phyloP scores from a whole-genome alignment of 1,140 invertebrate species.

The Ceratina australensis region DNA sequence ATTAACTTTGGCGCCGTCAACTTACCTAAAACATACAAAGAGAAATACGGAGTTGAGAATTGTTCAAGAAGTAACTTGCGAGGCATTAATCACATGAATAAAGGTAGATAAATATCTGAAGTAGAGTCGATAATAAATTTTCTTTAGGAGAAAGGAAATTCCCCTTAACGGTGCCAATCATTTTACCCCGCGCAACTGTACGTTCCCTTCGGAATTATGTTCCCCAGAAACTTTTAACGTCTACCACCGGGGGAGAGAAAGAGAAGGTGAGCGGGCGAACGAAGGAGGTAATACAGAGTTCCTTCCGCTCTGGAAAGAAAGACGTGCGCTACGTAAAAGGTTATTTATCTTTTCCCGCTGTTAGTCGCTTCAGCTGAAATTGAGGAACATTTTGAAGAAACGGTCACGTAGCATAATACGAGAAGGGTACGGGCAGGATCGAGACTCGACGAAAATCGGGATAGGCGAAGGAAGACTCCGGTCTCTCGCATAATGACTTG shows the following conservation, averaged over 20 bases:
- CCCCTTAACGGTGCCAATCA: neutral
- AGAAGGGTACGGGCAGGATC: neutral
- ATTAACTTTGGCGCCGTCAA: constrained; percentile 6
- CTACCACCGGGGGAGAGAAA: neutral
- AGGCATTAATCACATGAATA: too few species aligned
- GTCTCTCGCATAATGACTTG: constrained; percentile 47
- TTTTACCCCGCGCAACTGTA: neutral
- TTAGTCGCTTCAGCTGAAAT: constrained; percentile 53
- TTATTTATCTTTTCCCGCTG: constrained; percentile 60
- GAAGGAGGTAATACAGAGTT: constrained; percentile 30
- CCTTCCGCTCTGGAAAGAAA: constrained; percentile 19
- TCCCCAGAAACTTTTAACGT: neutral
- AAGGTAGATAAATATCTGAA: too few species aligned
- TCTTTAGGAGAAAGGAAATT: neutral
- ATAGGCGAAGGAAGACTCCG: neutral
- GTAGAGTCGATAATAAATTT: neutral
- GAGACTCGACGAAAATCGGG: neutral
- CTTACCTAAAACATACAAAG: constrained; percentile 55
- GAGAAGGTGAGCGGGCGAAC: too few species aligned
- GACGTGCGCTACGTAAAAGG: constrained; percentile 27
- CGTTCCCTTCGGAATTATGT: neutral
- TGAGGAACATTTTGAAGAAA: constrained; percentile 55
- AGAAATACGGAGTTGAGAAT: neutral
- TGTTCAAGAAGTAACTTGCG: neutral
- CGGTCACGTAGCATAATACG: constrained; percentile 58